These are phyloP conservation scores for Sesamia inferens DNA, from an alignment of 2,888 invertebrate species.

Conservation along the genomic window DNA sequence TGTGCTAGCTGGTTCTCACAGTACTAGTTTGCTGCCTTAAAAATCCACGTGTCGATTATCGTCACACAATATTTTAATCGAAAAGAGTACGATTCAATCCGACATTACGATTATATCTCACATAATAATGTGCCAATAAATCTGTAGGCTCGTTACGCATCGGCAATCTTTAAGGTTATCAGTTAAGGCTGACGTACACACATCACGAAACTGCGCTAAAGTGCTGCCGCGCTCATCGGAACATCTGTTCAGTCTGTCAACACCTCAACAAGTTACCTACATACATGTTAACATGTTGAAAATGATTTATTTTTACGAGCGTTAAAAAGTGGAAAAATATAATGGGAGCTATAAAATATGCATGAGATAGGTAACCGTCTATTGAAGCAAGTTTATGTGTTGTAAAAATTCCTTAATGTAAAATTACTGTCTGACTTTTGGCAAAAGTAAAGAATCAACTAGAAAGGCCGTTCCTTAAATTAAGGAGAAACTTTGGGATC, in stretches of 20 bases:
- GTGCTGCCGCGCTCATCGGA: constrained; percentile 7
- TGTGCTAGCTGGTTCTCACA: not conserved
- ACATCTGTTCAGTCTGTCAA: constrained; percentile 46
- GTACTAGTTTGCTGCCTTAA: not conserved
- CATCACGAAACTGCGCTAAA: constrained; percentile 29
- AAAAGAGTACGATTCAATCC: constrained; percentile 9
- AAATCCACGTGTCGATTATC: not conserved
- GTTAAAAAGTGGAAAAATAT: constrained; percentile 22
- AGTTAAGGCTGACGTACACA: constrained; percentile 30
- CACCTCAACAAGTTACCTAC: constrained; percentile 34
- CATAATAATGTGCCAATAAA: constrained; percentile 50
- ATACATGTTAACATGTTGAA: constrained; percentile 21
- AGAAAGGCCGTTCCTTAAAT: not conserved
- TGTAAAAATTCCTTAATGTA: constrained; percentile 7
- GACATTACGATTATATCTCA: constrained; percentile 32
- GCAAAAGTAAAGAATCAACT: not conserved
- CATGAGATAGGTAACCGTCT: constrained; percentile 13
- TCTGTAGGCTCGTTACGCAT: constrained; percentile 40
- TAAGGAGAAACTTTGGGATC: not conserved
- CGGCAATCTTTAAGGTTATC: constrained; percentile 47
- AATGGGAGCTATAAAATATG: constrained; percentile 34
- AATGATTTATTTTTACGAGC: constrained; percentile 37
- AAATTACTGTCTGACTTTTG: not conserved
- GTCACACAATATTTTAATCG: constrained; percentile 11
- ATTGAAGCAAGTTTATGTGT: not conserved